Percentiles rank a stretch among this genome's conserved stretches.
Evolutionary conservation across 2,113 vertebrate species (phyloP).

Genomic region (Pelmatolapia mariae): DNA sequence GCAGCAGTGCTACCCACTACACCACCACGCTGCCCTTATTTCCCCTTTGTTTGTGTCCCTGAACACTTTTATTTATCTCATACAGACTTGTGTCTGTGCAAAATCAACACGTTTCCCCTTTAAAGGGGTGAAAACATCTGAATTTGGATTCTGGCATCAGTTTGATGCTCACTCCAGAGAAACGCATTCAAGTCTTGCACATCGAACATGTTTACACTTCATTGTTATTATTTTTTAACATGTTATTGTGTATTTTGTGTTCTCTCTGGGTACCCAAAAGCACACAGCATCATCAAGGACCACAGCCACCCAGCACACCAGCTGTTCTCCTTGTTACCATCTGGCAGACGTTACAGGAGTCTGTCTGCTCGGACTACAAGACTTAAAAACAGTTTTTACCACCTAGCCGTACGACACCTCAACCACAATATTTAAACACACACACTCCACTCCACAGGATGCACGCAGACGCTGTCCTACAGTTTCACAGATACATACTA

Average conservation of each 20-base stretch:
- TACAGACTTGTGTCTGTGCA: rapidly evolving
- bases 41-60: background rate
- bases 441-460: background rate
- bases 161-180: background rate
- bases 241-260: rapidly evolving
- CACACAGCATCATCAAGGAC: background rate
- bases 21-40: rapidly evolving
- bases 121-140: rapidly evolving
- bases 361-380: rapidly evolving
- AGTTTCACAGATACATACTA: background rate
- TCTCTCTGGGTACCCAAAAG: rapidly evolving
- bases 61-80: background rate
- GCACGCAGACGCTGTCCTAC: background rate
- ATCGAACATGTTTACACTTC: background rate
- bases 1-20: background rate
- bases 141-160: background rate
- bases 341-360: background rate
- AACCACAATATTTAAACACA: background rate
- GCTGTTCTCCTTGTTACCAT: background rate
- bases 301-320: background rate
- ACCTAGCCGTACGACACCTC: rapidly evolving
- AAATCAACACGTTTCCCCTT: background rate
- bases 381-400: background rate
- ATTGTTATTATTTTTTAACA: background rate
- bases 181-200: background rate